A percentile compares a stretch with the other conserved stretches of the same genome.
These are phyloP conservation scores for Nothocercus julius DNA, from an alignment of 2,113 vertebrate genomes.

Conservation along the genomic window DNA sequence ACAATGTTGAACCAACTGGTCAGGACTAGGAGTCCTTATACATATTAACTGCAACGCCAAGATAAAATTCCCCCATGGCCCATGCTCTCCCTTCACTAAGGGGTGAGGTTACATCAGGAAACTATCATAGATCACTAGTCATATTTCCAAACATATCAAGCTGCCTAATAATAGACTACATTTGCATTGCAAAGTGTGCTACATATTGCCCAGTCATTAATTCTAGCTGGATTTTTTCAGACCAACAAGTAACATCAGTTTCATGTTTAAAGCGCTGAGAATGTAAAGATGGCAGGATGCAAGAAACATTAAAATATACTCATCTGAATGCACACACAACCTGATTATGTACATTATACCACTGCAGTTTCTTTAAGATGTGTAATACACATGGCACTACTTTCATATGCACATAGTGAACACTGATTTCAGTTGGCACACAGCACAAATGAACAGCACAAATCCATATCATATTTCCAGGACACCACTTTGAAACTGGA, in stretches of 20 bases:
- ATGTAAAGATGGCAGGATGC: background rate
- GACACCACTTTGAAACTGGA: background rate
- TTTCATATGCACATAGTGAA: fast-evolving
- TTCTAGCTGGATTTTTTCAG: background rate
- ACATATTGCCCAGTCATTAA: background rate
- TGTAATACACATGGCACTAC: background rate
- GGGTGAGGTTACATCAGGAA: slow-evolving; percentile 22
- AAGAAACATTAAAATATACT: background rate
- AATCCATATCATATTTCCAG: background rate
- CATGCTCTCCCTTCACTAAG: background rate
- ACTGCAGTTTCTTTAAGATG: background rate
- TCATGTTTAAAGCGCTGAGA: background rate
- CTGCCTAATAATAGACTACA: background rate
- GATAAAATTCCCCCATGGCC: background rate
- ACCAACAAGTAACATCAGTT: background rate
- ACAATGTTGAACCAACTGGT: background rate
- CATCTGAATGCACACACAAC: background rate
- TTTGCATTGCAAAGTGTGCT: slow-evolving; percentile 6
- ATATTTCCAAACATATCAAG: background rate
- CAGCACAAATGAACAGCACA: background rate
- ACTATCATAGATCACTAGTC: background rate
- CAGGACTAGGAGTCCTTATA: background rate
- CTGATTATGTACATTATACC: background rate
- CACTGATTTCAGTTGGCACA: background rate
- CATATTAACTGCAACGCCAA: background rate